Percentiles rank a stretch among this genome's conserved stretches.
phyloP scores from a whole-genome alignment of 2,888 invertebrate genomes.

The Xanthostigma xanthostigma region DNA sequence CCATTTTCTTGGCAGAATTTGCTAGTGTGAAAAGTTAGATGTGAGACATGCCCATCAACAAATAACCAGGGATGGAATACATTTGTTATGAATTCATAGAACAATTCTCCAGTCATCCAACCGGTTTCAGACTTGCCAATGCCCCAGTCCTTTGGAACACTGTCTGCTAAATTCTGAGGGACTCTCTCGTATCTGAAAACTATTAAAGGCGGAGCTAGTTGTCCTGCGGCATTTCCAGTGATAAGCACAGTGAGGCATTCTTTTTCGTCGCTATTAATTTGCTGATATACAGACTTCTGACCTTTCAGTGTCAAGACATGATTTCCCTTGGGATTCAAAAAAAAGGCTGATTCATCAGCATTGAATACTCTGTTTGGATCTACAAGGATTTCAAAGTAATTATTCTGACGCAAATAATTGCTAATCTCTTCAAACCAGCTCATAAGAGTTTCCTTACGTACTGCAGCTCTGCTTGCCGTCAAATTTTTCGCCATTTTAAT shows the following conservation, averaged over 20 bases:
- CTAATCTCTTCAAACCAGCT: conserved; percentile 2
- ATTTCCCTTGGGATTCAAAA: too few relatives aligned
- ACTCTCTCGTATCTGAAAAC: conserved; percentile 20
- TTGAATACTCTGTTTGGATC: not conserved
- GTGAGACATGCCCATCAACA: conserved; percentile 9
- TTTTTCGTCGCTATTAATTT: not conserved
- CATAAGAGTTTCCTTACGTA: not conserved
- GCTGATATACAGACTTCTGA: too few relatives aligned
- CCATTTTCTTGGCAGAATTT: conserved; percentile 10
- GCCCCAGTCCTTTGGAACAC: conserved; percentile 22
- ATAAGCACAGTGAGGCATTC: not conserved
- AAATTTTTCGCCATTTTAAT: not conserved
- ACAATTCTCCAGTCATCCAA: conserved; percentile 27
- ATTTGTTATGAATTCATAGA: conserved; percentile 25
- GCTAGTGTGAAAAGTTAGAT: conserved; percentile 9
- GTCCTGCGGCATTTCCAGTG: conserved; percentile 1
- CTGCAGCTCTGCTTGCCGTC: conserved; percentile 6
- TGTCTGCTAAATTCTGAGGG: conserved; percentile 14
- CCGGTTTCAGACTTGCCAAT: conserved; percentile 25
- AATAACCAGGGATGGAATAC: not conserved
- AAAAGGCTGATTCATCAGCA: not conserved
- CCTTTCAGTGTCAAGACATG: too few relatives aligned
- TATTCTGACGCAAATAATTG: not conserved
- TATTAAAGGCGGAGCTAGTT: conserved; percentile 13
- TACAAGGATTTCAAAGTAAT: not conserved